Conservation (phyloP, 2,888 invertebrate genomes). For the Rhagium mordax region DNA sequence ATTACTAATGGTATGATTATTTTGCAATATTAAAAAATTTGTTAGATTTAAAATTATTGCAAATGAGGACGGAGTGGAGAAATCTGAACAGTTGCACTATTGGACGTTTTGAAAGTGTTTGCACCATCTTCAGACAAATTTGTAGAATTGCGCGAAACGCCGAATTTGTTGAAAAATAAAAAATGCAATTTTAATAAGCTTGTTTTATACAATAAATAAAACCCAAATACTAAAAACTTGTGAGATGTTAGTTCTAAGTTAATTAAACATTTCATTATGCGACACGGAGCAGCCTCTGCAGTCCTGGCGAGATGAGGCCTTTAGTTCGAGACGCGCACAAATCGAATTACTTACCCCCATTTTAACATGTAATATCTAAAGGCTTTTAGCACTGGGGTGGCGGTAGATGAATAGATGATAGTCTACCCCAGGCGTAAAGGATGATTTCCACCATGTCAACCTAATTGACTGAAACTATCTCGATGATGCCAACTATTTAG, state of each 20-base stretch:
- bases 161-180: neutral
- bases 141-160: too few species aligned
- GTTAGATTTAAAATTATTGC: too few species aligned
- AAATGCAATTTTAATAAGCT: too few species aligned
- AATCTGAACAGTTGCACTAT: too few species aligned
- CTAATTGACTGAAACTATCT: constrained; percentile 63
- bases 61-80: too few species aligned
- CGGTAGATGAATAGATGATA: constrained; percentile 62
- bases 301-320: constrained; percentile 49
- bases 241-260: constrained; percentile 47
- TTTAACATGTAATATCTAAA: constrained; percentile 72
- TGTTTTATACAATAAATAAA: neutral
- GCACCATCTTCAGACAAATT: too few species aligned
- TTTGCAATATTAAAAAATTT: too few species aligned
- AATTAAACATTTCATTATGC: constrained; percentile 67
- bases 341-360: constrained; percentile 72
- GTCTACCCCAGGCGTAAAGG: constrained; percentile 54
- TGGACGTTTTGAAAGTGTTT: too few species aligned
- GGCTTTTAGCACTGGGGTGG: constrained; percentile 70
- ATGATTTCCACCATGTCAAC: constrained; percentile 60
- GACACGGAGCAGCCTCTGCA: constrained; percentile 52
- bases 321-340: constrained; percentile 59
- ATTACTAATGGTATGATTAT: too few species aligned
- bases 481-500: constrained; percentile 61
- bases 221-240: neutral